Evolutionary conservation across 2,888 invertebrate species (phyloP).

Genomic region (Amitus sp.): DNA sequence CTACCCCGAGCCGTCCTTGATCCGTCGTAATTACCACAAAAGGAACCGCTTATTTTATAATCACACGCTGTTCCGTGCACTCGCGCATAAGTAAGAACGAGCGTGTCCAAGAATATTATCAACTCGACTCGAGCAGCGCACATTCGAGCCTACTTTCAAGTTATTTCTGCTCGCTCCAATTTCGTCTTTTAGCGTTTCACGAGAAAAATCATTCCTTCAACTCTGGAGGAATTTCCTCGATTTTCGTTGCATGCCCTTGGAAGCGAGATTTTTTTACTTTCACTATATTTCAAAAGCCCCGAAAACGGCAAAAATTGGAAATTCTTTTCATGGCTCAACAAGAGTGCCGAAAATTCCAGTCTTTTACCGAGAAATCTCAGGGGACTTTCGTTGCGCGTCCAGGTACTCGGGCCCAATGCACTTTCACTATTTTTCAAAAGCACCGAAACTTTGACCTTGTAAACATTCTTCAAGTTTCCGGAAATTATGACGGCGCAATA

Average conservation of each 20-base stretch:
- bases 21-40: constrained; percentile 60
- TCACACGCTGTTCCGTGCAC: constrained; percentile 50
- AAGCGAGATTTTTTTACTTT: no score
- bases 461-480: neutral
- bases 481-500: neutral
- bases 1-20: constrained; percentile 56
- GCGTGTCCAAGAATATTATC: constrained; percentile 54
- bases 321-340: no score
- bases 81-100: constrained; percentile 54
- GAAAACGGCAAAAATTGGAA: no score
- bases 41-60: constrained; percentile 63
- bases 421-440: neutral
- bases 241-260: no score
- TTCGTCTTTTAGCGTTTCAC: constrained; percentile 18
- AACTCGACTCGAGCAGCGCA: no score
- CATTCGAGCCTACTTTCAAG: constrained; percentile 37
- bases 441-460: neutral
- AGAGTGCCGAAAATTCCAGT: no score
- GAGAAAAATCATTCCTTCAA: neutral
- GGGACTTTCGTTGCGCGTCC: neutral
- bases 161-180: constrained; percentile 33
- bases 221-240: no score
- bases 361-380: no score
- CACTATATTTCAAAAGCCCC: no score
- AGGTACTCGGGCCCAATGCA: neutral